Conservation (phyloP, 2,113 vertebrate genomes). For the Illadopsis cleaveri region DNA sequence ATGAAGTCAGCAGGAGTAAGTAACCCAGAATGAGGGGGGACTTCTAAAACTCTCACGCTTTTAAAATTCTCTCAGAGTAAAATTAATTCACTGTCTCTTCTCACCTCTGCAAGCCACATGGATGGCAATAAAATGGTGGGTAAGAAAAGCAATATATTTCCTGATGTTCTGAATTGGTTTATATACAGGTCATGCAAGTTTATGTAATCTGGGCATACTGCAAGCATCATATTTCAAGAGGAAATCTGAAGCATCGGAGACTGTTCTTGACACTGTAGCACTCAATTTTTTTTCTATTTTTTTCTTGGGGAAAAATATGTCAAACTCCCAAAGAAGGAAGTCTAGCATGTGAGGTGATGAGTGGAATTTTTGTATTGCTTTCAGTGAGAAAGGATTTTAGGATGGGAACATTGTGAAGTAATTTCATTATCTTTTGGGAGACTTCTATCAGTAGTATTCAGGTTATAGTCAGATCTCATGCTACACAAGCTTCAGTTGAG, state of each 20-base stretch:
- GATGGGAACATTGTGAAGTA: neutral
- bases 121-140: neutral
- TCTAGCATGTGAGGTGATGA: neutral
- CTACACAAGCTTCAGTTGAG: neutral
- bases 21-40: neutral
- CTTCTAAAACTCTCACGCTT: neutral
- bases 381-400: neutral
- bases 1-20: conserved; percentile 2
- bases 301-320: neutral
- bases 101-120: neutral
- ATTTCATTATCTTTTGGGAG: neutral
- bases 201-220: neutral
- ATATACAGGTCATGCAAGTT: neutral
- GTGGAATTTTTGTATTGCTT: neutral
- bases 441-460: neutral
- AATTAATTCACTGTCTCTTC: conserved; percentile 21
- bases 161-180: neutral
- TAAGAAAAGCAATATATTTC: neutral
- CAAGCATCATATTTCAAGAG: neutral
- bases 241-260: neutral
- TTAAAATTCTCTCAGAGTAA: neutral
- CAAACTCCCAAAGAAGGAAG: neutral
- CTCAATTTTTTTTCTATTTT: neutral
- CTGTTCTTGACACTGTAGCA: neutral
- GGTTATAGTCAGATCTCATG: neutral